These are phyloP conservation scores for Ormyrus labotus DNA, from an alignment of 2,888 invertebrate species.

Conservation along the genomic window DNA sequence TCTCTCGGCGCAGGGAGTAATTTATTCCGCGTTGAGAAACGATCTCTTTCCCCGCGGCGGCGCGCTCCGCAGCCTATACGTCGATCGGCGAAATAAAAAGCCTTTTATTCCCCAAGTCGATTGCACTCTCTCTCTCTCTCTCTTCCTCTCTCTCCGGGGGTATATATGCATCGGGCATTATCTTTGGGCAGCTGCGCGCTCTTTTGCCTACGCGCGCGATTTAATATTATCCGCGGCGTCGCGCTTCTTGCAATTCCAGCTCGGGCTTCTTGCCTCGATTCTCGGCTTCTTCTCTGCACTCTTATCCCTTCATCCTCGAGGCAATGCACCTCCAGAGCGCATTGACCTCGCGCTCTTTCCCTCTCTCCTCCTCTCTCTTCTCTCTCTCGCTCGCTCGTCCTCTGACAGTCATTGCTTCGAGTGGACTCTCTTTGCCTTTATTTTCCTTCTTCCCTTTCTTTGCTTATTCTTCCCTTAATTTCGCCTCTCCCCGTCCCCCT, in stretches of 20 bases:
- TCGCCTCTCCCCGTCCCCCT: constrained; percentile 17
- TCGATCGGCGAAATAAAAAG: too few species aligned
- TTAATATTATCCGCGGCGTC: constrained; percentile 37
- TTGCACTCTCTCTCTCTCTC: constrained; percentile 14
- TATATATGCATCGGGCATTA: not conserved
- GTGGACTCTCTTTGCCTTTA: constrained; percentile 58
- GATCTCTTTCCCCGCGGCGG: too few species aligned
- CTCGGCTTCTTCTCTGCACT: constrained; percentile 51
- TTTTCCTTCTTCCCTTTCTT: constrained; percentile 51
- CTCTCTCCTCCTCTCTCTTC: constrained; percentile 35
- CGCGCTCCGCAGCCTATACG: too few species aligned
- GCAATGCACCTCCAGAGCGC: constrained; percentile 71
- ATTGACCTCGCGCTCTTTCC: constrained; percentile 66
- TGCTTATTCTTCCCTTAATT: constrained; percentile 50
- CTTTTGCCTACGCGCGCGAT: constrained; percentile 17
- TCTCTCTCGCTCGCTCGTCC: constrained; percentile 45
- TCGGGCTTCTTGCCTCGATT: constrained; percentile 44
- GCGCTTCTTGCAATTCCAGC: constrained; percentile 38
- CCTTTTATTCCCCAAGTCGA: too few species aligned
- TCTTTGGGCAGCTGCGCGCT: not conserved
- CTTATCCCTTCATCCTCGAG: constrained; percentile 64
- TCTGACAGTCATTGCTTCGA: constrained; percentile 55
- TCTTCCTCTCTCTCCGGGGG: not conserved
- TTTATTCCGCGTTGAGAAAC: too few species aligned
- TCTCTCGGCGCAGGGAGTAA: too few species aligned